These are phyloP conservation scores for Onychomys leucogaster DNA, from an alignment of 2,797 vertebrate species.

Conservation along the genomic window DNA sequence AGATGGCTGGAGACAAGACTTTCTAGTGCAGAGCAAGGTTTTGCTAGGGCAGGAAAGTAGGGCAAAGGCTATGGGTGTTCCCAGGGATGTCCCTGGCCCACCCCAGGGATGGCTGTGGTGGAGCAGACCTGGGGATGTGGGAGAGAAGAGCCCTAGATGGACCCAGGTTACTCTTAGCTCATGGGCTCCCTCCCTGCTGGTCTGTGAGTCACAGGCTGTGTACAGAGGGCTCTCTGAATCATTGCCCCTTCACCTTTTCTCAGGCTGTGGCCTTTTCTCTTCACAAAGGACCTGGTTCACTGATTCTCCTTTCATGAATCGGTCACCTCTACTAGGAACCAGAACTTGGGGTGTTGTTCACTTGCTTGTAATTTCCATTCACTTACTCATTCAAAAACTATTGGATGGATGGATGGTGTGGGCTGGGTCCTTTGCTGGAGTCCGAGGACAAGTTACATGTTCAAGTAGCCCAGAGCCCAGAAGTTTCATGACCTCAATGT, in stretches of 20 bases:
- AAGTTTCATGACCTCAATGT: background rate
- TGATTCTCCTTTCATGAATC: background rate
- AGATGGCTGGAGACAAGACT: background rate
- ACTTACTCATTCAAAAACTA: background rate
- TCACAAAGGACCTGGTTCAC: background rate
- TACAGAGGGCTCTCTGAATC: background rate
- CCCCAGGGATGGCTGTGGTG: background rate
- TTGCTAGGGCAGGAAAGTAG: background rate
- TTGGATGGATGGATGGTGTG: background rate
- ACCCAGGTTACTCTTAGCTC: background rate
- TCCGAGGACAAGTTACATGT: background rate
- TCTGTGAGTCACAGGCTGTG: background rate
- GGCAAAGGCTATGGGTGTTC: background rate
- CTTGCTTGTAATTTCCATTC: background rate
- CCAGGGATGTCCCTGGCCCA: background rate
- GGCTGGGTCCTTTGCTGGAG: background rate
- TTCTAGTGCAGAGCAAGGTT: background rate
- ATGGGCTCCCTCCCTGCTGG: background rate
- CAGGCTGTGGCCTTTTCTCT: background rate
- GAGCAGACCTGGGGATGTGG: fast-evolving
- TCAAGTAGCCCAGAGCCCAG: background rate
- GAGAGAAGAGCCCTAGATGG: background rate
- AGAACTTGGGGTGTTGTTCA: background rate
- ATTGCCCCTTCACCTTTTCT: background rate
- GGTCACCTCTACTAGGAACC: background rate